These are phyloP conservation scores for Dromococcyx pavoninus DNA, from an alignment of 2,797 vertebrate genomes.

Conservation along the genomic window DNA sequence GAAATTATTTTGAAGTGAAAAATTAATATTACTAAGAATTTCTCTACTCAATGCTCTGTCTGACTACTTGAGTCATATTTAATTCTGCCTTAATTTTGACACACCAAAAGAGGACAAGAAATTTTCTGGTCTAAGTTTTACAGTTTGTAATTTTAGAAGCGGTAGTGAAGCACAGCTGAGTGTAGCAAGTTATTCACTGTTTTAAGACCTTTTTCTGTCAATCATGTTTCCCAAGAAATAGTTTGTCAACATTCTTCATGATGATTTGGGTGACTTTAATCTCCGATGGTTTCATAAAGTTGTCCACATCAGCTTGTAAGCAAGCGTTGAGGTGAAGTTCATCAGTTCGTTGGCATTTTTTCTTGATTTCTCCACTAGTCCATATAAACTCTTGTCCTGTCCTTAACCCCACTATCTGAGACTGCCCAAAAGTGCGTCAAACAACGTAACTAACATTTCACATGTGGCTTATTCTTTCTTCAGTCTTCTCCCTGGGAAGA, in stretches of 20 bases:
- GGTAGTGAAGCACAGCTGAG: background rate
- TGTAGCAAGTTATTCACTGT: background rate
- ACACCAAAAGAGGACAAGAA: background rate
- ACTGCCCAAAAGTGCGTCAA: background rate
- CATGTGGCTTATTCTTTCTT: conserved; percentile 14
- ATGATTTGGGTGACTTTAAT: background rate
- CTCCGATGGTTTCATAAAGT: background rate
- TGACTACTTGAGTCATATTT: background rate
- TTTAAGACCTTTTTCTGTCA: background rate
- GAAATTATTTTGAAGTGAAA: background rate
- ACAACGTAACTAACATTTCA: conserved; percentile 6
- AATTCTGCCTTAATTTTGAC: background rate
- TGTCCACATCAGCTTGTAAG: background rate
- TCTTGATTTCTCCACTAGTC: background rate
- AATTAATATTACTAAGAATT: background rate
- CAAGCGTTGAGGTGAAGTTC: background rate
- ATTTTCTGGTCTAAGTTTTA: background rate
- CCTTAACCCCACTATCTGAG: background rate
- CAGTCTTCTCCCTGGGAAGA: background rate
- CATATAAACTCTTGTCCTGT: background rate
- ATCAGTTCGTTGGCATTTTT: background rate
- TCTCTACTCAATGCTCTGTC: background rate
- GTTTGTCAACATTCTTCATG: background rate
- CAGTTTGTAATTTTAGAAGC: background rate
- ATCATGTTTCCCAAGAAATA: background rate